Conservation (phyloP, 2,797 vertebrate species). For the Vespertilio murinus region DNA sequence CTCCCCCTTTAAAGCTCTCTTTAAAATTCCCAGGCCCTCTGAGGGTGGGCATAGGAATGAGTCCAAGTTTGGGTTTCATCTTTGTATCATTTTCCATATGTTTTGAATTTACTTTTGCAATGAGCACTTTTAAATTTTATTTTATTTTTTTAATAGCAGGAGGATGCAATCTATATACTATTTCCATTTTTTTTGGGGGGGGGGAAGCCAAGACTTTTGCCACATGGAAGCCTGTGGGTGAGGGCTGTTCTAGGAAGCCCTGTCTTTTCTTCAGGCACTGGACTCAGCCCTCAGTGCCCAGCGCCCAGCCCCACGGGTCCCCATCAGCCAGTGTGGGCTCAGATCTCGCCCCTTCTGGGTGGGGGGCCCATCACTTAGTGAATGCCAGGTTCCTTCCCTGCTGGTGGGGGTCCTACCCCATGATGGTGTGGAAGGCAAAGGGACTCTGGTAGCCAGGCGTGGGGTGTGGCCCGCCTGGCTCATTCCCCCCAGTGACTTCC, state of each 20-base stretch:
- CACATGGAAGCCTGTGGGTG: fast-evolving
- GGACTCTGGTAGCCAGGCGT: background rate
- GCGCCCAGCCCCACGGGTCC: fast-evolving
- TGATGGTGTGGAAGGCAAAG: background rate
- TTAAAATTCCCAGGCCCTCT: background rate
- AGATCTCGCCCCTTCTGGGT: fast-evolving
- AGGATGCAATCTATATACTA: background rate
- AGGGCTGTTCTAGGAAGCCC: background rate
- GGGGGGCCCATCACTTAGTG: background rate
- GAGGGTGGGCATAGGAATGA: background rate
- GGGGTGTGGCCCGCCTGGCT: background rate
- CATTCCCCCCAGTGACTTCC: background rate
- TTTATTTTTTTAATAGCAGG: background rate
- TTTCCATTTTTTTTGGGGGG: no score
- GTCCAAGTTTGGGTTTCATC: background rate
- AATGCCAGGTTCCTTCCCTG: background rate
- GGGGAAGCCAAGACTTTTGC: background rate
- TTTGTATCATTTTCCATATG: background rate
- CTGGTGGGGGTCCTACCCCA: fast-evolving
- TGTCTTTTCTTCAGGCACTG: background rate
- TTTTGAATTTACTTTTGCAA: background rate
- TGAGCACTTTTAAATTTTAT: background rate
- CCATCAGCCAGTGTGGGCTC: background rate
- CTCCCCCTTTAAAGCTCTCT: background rate
- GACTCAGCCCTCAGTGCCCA: no score